Percentiles rank a stretch among this genome's conserved stretches.
phyloP scores from a whole-genome alignment of 2,113 vertebrate genomes.

The Paradisaea rubra region DNA sequence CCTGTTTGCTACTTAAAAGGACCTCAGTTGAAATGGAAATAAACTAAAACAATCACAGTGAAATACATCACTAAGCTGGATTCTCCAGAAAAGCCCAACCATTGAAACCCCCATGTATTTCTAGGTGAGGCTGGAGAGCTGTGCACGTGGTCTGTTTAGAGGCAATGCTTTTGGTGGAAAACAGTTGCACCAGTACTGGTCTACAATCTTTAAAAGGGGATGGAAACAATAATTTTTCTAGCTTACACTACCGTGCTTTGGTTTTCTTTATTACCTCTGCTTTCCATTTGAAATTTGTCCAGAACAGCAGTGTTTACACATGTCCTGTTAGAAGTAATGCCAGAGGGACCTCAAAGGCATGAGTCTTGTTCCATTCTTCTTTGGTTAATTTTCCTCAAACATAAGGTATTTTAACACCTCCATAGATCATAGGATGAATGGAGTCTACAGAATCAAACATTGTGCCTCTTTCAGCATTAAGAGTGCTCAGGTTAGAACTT shows the following conservation, averaged over 20 bases:
- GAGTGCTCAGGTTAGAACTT: slow-evolving; percentile 7
- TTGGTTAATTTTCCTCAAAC: slow-evolving; percentile 1
- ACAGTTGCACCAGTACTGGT: not conserved
- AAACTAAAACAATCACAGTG: not conserved
- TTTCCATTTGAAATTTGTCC: slow-evolving; percentile 35
- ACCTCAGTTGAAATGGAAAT: not conserved
- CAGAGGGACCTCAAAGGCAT: slow-evolving; percentile 26
- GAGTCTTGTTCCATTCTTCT: slow-evolving; percentile 20
- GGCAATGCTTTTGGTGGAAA: not conserved
- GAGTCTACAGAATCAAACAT: slow-evolving; percentile 7
- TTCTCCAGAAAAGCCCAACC: not conserved
- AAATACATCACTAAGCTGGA: not conserved
- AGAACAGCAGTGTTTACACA: slow-evolving; percentile 26
- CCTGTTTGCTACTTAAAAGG: not conserved
- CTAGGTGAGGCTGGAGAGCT: not conserved
- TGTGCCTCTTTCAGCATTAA: not conserved
- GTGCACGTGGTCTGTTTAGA: not conserved
- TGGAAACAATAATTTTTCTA: slow-evolving; percentile 9
- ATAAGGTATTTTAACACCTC: slow-evolving; percentile 24
- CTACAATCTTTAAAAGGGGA: not conserved
- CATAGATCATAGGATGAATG: not conserved
- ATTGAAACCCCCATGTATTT: not conserved
- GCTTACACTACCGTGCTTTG: not conserved
- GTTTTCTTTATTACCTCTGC: slow-evolving; percentile 8
- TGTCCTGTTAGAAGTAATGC: slow-evolving; percentile 11